Base-by-base conservation (phyloP, 2,888 invertebrate species). In the Torymus aiolomorphi region DNA sequence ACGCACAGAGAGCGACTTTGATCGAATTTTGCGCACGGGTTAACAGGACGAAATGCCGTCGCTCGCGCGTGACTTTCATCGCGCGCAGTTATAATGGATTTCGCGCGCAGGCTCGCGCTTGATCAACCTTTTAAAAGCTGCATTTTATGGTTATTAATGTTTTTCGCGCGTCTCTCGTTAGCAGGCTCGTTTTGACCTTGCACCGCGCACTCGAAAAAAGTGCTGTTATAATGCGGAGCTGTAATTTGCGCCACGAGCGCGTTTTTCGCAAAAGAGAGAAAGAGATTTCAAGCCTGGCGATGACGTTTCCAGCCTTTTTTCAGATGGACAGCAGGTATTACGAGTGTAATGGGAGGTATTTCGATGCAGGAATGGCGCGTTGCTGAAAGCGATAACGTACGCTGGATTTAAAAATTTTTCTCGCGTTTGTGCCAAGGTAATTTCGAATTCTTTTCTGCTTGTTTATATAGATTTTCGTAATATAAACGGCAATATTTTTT, bases 91-190 rank as follows among this genome's bases (percentile, higher is more conserved):
- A 57, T 20, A 20, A 31, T 31, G 31, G 31, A 31, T 31, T 31
- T 31, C 12, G 20, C 10, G 16, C 14, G 62, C 42, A 57, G 13
- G 61, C 12, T 24, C 57, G 42, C 31, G 49, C 12, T 31, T 76
- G 76, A 76, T 76, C 70, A 70, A 71, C 70, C 70, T 71, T 76
- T 76, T 76, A 70, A 76, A 76, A 71, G 70, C 76, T 70, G 63
- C 51, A 31, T 70, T 76, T 76, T 62, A 70, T 76, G 76, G 76
- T 76, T 76, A 76, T 70, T 76, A 70, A 76, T 76, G 63, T 56
- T 76, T 76, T 69, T 62, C 42, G 54, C 18, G 16, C 57, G 56
- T 14, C 14, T 49, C 42, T 51, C 11, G 11, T 59, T 70, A 11
- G 51, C 24, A n/a, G 10, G 49, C 18, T 54, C 54, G 14, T 54